These are phyloP conservation scores for Nasua narica DNA, from an alignment of 2,797 vertebrate species.

Conservation along the genomic window DNA sequence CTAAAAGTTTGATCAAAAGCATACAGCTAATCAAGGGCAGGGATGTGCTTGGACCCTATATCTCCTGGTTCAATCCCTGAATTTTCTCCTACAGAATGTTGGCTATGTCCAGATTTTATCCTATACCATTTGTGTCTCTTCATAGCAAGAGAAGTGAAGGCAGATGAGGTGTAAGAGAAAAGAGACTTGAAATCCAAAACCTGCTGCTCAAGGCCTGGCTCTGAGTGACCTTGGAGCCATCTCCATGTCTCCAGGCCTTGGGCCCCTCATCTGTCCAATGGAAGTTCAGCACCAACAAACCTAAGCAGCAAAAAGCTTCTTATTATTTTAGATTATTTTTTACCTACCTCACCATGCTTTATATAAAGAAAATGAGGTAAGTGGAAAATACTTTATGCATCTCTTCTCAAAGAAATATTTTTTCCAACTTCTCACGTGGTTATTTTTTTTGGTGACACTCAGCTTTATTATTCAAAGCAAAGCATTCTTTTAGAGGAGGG, in stretches of 20 bases:
- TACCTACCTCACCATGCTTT: not conserved
- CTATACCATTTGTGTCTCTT: not conserved
- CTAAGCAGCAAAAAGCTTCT: not conserved
- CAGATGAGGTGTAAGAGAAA: not conserved
- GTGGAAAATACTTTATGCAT: not conserved
- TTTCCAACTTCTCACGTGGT: not conserved
- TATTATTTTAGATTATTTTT: not conserved
- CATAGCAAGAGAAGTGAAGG: not conserved
- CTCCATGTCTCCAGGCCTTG: not conserved
- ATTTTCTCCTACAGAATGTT: not conserved
- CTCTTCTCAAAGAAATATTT: not conserved
- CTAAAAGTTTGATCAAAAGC: not conserved
- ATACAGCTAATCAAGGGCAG: not conserved
- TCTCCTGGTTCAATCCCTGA: not conserved
- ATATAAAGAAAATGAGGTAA: constrained; percentile 21
- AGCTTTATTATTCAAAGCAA: not conserved
- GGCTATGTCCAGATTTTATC: not conserved
- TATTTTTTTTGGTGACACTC: not conserved
- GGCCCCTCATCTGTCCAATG: not conserved
- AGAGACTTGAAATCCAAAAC: not conserved
- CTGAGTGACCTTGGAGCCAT: not conserved
- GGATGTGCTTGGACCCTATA: not conserved
- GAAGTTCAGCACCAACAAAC: not conserved
- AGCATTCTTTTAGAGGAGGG: not conserved
- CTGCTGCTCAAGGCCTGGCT: not conserved